Conservation (phyloP, 2,797 vertebrate genomes). For the Acanthopagrus latus region DNA sequence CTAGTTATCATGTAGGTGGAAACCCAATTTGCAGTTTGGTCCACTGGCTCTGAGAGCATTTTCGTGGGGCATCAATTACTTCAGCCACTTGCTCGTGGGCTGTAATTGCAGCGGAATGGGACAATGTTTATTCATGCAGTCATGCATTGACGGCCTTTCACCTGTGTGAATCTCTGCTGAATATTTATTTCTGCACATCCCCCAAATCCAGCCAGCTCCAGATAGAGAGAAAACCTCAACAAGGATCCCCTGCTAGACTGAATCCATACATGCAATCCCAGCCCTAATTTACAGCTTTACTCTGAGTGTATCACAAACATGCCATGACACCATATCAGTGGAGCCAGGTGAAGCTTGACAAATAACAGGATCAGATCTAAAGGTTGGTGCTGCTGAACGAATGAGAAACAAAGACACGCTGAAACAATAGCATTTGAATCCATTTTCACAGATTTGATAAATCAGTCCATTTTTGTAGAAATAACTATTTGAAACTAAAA, state of each 20-base stretch:
- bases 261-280: slow-evolving; percentile 43
- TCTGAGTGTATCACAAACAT: slow-evolving; percentile 61
- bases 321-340: slow-evolving; percentile 40
- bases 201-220: slow-evolving; percentile 41
- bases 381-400: background rate
- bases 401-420: slow-evolving; percentile 4
- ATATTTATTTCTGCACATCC: slow-evolving; percentile 80
- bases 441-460: slow-evolving; percentile 15
- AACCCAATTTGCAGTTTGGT: slow-evolving; percentile 74
- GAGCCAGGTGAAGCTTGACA: slow-evolving; percentile 11
- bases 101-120: slow-evolving; percentile 84
- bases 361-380: slow-evolving; percentile 24
- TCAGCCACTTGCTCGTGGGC: slow-evolving; percentile 81
- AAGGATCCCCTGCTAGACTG: slow-evolving; percentile 29
- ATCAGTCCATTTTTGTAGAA: slow-evolving; percentile 4
- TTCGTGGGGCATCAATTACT: slow-evolving; percentile 76
- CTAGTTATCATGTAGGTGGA: slow-evolving; percentile 73
- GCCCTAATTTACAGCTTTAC: slow-evolving; percentile 8
- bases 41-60: slow-evolving; percentile 75
- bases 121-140: slow-evolving; percentile 87
- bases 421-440: background rate
- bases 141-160: slow-evolving; percentile 81
- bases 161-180: slow-evolving; percentile 78
- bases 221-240: slow-evolving; percentile 28
- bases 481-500: background rate